Base-by-base conservation (phyloP, 2,888 invertebrate genomes). In the Ectemnius continuus region DNA sequence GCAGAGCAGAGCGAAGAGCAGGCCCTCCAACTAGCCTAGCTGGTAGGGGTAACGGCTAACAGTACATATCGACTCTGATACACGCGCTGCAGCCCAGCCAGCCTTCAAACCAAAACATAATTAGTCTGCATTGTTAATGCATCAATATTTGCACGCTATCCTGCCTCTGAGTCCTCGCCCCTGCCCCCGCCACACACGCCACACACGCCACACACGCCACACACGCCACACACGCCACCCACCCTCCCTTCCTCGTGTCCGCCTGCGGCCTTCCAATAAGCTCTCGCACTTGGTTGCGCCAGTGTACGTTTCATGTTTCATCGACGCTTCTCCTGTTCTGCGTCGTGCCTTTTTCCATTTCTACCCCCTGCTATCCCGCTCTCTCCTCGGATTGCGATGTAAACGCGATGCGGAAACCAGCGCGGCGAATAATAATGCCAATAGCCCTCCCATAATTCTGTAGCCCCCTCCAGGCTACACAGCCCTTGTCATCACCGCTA, bases 61-160 rank as follows among this genome's bases (percentile, higher is more conserved):
- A 36, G 36, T 36, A 36, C 36, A 36, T 36, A 36, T 36, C 36
- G 36, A 11, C 36, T 36, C 36, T 36, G 8, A 36, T 11, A 36
- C 36, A 11, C 36, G 36, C 36, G 5, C 36, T 36, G 36, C 36
- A 8, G 36, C 36, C 36, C 36, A 36, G 36, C 36, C 36, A 36
- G 75, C 78, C 82, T 83, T 73, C 82, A 85, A 83, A 90, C 88
- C 89, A 90, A 90, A 91, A 91, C 90, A 91, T 91, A 91, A 91
- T 91, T 91, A 91, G 90, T 87, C 85, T 89, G 90, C 88, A 91
- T 91, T 90, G 88, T 91, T 91, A 90, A 91, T 90, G 88, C 88
- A 89, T 88, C 89, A 91, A 91, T 91, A 91, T 91, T 91, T 91
- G 90, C 85, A 87, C 85, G 79, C 88, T 90, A 88, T 89, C 90